phyloP scores from a whole-genome alignment of 1,140 invertebrate species.

The Melipona quadrifasciata region DNA sequence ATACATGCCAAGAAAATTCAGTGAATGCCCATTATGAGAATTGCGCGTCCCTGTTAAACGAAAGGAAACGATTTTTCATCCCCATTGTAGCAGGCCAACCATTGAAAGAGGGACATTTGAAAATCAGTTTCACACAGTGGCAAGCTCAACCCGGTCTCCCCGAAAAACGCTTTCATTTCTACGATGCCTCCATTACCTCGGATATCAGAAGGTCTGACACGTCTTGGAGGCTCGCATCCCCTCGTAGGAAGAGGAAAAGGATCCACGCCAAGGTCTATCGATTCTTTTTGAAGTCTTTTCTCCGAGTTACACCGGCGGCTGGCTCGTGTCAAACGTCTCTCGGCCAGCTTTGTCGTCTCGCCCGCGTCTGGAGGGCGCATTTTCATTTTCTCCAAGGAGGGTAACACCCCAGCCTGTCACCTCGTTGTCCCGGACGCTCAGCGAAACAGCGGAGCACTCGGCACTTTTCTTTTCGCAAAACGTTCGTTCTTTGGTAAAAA shows the following conservation, averaged over 20 bases:
- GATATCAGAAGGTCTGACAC: constrained; percentile 6
- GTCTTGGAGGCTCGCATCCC: constrained; percentile 14
- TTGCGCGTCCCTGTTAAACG: too few relatives aligned
- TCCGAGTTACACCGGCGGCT: constrained; percentile 6
- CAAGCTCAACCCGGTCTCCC: too few relatives aligned
- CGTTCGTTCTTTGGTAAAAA: not conserved
- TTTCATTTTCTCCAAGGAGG: constrained; percentile 42
- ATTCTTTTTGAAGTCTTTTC: constrained; percentile 44
- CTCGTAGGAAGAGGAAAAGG: not conserved
- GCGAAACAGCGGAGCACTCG: constrained; percentile 16
- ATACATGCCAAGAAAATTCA: too few relatives aligned
- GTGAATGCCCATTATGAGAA: too few relatives aligned
- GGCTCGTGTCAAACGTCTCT: constrained; percentile 28
- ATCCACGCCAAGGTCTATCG: constrained; percentile 15
- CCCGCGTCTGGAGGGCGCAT: constrained; percentile 28
- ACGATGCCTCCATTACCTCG: constrained; percentile 6
- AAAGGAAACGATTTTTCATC: too few relatives aligned
- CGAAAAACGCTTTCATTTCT: constrained; percentile 21
- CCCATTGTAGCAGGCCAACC: too few relatives aligned
- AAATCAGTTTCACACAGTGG: not conserved
- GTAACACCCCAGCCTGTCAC: not conserved
- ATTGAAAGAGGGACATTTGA: not conserved
- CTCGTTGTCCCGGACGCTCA: constrained; percentile 2
- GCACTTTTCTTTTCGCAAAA: not conserved
- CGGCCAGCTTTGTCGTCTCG: constrained; percentile 12